Conservation (phyloP, 2,797 vertebrate species). For the Leontopithecus rosalia region DNA sequence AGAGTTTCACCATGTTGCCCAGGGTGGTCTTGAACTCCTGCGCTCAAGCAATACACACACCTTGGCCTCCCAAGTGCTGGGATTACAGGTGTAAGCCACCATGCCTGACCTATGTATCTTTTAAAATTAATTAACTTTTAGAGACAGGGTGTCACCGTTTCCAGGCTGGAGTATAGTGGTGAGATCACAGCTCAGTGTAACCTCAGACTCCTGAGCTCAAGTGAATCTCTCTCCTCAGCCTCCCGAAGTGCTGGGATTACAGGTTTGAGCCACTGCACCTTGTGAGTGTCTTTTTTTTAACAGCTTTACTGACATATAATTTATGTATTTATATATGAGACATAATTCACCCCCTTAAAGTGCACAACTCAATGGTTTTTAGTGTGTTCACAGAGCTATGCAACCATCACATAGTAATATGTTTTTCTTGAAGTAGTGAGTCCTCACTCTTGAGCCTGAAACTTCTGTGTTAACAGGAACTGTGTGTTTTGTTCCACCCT, state of each 20-base stretch:
- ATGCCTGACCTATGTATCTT: background rate
- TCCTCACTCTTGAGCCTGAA: background rate
- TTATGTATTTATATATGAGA: background rate
- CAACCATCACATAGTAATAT: too few relatives aligned
- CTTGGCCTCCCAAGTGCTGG: too few relatives aligned
- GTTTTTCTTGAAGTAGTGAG: background rate
- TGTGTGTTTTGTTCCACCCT: background rate
- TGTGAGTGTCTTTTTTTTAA: background rate
- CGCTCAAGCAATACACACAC: too few relatives aligned
- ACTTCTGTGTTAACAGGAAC: background rate
- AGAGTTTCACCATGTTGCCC: too few relatives aligned
- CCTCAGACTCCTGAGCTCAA: background rate
- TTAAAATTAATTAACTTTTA: background rate
- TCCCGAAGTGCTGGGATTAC: background rate
- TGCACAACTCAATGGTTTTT: background rate
- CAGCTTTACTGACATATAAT: background rate
- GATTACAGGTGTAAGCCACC: background rate
- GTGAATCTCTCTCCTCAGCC: background rate
- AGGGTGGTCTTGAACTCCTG: too few relatives aligned
- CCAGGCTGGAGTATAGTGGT: background rate
- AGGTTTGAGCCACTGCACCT: background rate
- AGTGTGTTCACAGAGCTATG: background rate
- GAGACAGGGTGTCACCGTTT: background rate
- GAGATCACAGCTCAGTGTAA: too few relatives aligned
- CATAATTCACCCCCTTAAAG: background rate